Evolutionary conservation across 2,797 vertebrate genomes (phyloP), one percentile per base, ranked within the genome.

Genomic region (Schizothorax lantsangensis): DNA sequence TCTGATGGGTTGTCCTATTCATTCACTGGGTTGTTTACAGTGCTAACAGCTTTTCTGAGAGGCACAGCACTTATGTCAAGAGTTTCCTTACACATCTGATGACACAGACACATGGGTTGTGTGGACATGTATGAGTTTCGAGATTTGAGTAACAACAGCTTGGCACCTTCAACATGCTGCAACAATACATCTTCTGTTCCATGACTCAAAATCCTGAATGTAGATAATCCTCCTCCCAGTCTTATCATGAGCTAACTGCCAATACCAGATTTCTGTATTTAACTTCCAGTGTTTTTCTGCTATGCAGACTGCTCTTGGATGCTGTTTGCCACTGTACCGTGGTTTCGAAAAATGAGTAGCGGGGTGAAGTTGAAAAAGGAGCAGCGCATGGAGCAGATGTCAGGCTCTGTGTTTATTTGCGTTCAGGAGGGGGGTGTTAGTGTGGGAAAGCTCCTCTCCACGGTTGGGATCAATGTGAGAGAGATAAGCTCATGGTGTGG

Each of bases 91-190:
- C 64, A 84, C 92, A 93, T 89, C 83, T 88, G 92, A 95, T 94
- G 93, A 94, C 91, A 92, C 92, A 94, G 95, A 94, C 94, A 95
- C 91, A 93, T 94, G 93, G 89, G 88, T 86, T 93, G 92, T 86
- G 82, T 71, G 47, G 57, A 77, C 68, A 57, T 26, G 73, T 72
- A 52, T 40, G 59, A 68, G 77, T 74, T 79, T 86, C 68, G 59
- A 74, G 68, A 47, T 85, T 68, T 81, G 66, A 88, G 64, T 91
- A 91, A 93, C 90, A 90, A 93, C 89, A 90, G 90, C 83, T 89
- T 90, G 91, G 88, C 90, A 91, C 78, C 68, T 64, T 83, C 79
- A 23, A 38, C 72, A 64, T 83, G 78, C 84, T 88, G 54, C 66
- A 80, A 87, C 79, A 88, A 40, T 82, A 6, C 40, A 21, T 43